These are phyloP conservation scores for Siniperca scherzeri DNA, from an alignment of 2,797 vertebrate species.

Conservation along the genomic window DNA sequence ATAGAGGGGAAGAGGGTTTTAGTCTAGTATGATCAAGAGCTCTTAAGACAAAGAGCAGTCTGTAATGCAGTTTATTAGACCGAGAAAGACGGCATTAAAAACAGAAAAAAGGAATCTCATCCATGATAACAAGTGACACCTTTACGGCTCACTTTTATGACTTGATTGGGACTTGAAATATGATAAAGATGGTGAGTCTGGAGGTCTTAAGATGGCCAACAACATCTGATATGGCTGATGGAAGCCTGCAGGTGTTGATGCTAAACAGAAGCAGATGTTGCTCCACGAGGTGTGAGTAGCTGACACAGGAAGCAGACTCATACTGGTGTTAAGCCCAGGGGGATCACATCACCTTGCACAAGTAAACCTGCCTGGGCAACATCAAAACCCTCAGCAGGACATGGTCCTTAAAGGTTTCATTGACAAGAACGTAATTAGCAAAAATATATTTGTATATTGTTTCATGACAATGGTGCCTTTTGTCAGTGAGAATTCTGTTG, in stretches of 20 bases:
- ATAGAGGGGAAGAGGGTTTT: constrained; percentile 2
- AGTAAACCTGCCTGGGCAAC: constrained; percentile 67
- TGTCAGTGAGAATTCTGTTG: background rate
- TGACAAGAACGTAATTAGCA: background rate
- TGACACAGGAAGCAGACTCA: constrained; percentile 76
- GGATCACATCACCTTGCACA: constrained; percentile 70
- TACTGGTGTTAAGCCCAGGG: constrained; percentile 71
- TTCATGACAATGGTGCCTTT: background rate
- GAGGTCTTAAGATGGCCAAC: constrained; percentile 20
- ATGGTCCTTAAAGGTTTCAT: constrained; percentile 3
- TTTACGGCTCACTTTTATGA: background rate
- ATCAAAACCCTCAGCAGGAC: constrained; percentile 59
- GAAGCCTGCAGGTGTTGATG: constrained; percentile 51
- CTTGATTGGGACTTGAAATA: constrained; percentile 11
- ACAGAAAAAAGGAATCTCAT: background rate
- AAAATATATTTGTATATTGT: background rate
- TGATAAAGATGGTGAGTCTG: constrained; percentile 28
- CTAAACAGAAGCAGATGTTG: constrained; percentile 75
- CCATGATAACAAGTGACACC: background rate
- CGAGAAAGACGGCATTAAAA: background rate
- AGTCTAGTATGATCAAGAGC: constrained; percentile 5
- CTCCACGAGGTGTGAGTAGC: constrained; percentile 47
- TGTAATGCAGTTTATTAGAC: background rate
- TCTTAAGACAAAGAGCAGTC: constrained; percentile 23
- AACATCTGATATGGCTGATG: constrained; percentile 17